Evolutionary conservation across 2,113 vertebrate genomes (phyloP).

Genomic region (human): DNA sequence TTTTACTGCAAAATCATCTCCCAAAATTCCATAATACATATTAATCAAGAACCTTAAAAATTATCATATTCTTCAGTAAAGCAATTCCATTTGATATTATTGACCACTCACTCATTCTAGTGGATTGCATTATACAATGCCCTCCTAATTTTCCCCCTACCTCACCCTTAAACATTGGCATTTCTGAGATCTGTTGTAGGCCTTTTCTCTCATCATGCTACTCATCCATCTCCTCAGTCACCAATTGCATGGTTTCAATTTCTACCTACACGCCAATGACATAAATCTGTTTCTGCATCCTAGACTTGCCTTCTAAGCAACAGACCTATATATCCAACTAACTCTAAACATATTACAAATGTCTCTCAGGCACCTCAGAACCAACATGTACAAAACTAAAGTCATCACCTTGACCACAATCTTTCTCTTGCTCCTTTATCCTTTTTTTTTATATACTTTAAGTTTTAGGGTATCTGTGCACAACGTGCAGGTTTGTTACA

Average conservation of each 20-base stretch:
- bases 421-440: neutral
- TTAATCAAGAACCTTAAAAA: constrained; percentile 39
- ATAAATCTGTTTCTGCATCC: neutral
- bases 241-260: neutral
- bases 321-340: neutral
- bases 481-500: too few relatives aligned
- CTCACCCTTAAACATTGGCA: neutral
- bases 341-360: neutral
- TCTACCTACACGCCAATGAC: neutral
- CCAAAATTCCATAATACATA: constrained; percentile 1
- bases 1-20: neutral
- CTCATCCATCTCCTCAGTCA: neutral
- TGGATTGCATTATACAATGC: neutral
- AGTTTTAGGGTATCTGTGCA: too few relatives aligned
- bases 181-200: neutral
- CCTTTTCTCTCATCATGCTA: neutral
- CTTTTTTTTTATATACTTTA: neutral
- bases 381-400: constrained; percentile 2
- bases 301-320: neutral
- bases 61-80: neutral
- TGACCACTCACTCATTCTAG: neutral
- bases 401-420: neutral
- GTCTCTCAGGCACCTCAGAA: neutral
- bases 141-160: constrained; percentile 28
- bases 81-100: neutral